Conservation (phyloP, 2,113 vertebrate genomes). For the Crypturellus undulatus region DNA sequence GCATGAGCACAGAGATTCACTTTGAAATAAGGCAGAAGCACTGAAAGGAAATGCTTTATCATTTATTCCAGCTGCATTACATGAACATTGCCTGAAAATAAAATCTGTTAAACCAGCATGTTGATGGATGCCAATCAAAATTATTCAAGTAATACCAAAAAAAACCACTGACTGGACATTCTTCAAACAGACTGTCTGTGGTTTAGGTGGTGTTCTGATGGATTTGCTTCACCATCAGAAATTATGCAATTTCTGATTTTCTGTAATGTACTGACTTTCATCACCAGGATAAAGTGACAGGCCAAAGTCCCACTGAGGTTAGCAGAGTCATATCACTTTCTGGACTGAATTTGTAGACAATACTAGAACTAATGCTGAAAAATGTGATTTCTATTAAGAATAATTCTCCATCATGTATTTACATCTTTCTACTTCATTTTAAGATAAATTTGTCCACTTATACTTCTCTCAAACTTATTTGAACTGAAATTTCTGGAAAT, state of each 20-base stretch:
- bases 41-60: neutral
- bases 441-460: neutral
- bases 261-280: neutral
- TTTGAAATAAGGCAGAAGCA: neutral
- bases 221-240: neutral
- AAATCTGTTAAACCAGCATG: neutral
- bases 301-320: neutral
- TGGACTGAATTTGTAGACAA: neutral
- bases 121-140: neutral
- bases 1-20: neutral
- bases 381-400: neutral
- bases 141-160: neutral
- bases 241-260: neutral
- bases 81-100: neutral
- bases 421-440: neutral
- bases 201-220: neutral
- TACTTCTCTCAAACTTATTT: neutral
- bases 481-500: neutral
- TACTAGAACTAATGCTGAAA: neutral
- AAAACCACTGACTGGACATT: neutral
- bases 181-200: neutral
- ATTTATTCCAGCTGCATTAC: neutral
- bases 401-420: neutral
- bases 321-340: neutral
- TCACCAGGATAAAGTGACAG: neutral